Percentiles rank a stretch among this genome's conserved stretches.
Conservation (phyloP, 92 coral and sea anemone species). For the Siderastrea siderea region DNA sequence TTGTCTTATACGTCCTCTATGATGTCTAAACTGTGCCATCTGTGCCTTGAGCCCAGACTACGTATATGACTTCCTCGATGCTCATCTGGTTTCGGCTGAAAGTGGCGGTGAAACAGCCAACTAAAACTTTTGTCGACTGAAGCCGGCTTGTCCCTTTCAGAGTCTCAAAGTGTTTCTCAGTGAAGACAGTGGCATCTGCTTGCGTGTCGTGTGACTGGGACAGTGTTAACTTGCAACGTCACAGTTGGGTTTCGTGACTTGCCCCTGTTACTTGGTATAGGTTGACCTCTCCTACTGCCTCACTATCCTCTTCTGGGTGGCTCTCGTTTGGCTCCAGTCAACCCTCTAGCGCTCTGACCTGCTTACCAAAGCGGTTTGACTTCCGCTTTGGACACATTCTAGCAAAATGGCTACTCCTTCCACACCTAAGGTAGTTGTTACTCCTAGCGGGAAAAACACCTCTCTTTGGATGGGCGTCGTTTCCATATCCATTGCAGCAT, state of each 20-base stretch:
- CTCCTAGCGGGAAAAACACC: too few relatives aligned
- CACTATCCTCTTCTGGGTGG: too few relatives aligned
- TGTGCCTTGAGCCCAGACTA: background rate
- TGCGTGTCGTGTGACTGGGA: background rate
- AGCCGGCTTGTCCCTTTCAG: background rate
- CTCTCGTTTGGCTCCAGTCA: background rate
- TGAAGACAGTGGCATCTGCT: background rate
- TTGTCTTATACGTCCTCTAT: slow-evolving; percentile 21
- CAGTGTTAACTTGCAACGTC: background rate
- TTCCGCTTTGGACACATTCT: background rate
- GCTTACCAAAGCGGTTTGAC: background rate
- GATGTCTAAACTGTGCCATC: slow-evolving; percentile 22
- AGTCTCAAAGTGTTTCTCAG: background rate
- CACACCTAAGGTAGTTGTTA: too few relatives aligned
- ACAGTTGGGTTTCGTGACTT: slow-evolving; percentile 32
- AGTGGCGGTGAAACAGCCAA: background rate
- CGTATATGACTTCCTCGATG: background rate
- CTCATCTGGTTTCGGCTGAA: background rate
- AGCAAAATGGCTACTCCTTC: too few relatives aligned
- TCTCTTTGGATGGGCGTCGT: too few relatives aligned
- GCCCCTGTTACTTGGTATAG: slow-evolving; percentile 31
- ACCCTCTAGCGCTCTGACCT: background rate
- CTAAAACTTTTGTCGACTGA: background rate
- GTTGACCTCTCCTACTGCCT: background rate
- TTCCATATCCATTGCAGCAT: too few relatives aligned